Conservation (phyloP, 2,113 vertebrate genomes). For the Labeo rohita region DNA sequence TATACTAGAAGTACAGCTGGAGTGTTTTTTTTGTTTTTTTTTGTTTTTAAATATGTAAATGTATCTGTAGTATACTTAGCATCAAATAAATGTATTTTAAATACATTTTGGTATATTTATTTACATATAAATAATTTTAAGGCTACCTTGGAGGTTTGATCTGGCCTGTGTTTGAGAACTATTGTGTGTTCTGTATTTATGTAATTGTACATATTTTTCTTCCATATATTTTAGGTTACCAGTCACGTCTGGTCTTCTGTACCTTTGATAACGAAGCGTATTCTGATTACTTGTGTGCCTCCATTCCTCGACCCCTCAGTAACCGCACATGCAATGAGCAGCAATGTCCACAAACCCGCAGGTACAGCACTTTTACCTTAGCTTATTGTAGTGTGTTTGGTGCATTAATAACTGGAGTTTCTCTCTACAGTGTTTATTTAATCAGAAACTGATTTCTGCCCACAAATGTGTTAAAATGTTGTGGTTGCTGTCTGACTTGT, state of each 20-base stretch:
- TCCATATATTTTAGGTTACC: slow-evolving; percentile 80
- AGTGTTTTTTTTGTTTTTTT: too few relatives aligned
- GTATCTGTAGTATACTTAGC: too few relatives aligned
- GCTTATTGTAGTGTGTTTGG: background rate
- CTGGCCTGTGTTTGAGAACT: background rate
- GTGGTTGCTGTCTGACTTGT: slow-evolving; percentile 11
- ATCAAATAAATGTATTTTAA: too few relatives aligned
- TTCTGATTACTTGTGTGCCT: slow-evolving; percentile 85
- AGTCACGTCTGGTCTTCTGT: slow-evolving; percentile 89
- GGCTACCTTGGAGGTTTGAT: background rate
- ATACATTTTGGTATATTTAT: too few relatives aligned
- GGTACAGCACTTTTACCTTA: slow-evolving; percentile 67
- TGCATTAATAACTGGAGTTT: background rate
- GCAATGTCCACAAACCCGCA: slow-evolving; percentile 83
- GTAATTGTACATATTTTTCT: background rate
- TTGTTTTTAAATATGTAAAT: too few relatives aligned
- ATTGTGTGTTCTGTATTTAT: background rate
- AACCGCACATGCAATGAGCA: slow-evolving; percentile 87
- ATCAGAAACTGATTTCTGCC: background rate
- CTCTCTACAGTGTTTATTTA: background rate
- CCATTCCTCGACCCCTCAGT: slow-evolving; percentile 76
- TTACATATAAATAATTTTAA: background rate
- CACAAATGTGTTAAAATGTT: background rate
- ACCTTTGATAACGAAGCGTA: slow-evolving; percentile 88
- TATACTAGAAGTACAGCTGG: too few relatives aligned